Base-by-base conservation (phyloP, 2,797 vertebrate genomes). In the Psittacula echo region DNA sequence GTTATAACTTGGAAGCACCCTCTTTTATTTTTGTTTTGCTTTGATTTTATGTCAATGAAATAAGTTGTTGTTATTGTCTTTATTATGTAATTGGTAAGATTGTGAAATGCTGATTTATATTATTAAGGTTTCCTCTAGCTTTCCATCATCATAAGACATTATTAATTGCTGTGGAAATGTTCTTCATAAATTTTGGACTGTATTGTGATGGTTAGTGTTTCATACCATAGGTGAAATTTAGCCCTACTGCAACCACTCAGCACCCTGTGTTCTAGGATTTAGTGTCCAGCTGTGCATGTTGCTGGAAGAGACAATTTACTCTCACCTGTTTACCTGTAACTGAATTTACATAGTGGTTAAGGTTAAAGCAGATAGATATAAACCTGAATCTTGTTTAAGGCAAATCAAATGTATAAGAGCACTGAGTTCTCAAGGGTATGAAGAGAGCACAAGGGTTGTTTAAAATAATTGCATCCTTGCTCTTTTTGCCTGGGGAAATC, bases 1-100 rank as follows among this genome's bases (percentile, higher is more conserved):
- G 2, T 87, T 92, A 75, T 48, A 24, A 32, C 20, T 84, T 54
- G 20, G 32, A 72, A 71, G 13, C 23, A 77, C 5, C 11, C 4
- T 2, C 2, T 62, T 5, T 21, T 41, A 11, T 27, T 30, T 21
- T 62, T 42, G 19, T 42, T 62, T 41, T 62, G 34, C 48, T n/a
- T 65, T 41, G 34, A 60, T 39, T 65, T 30, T 9, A 29, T 20
- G 13, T 34, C 74, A 48, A 11, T 41, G 30, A 72, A 79, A 27
- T 32, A 15, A 34, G 6, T 37, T 20, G 5, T 34, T n/a, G 2
- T 23, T 77, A 9, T 0, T 34, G 1, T 3, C 6, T 60, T 19
- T 79, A 71, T 27, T 3, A 72, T 7, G 11, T 24, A 71, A 72
- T 48, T 22, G 5, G 2, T 37, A 71, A 66, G 39, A 54, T 7